Evolutionary conservation across 2,888 invertebrate genomes (phyloP).

Genomic region (Mesoligia furuncula): DNA sequence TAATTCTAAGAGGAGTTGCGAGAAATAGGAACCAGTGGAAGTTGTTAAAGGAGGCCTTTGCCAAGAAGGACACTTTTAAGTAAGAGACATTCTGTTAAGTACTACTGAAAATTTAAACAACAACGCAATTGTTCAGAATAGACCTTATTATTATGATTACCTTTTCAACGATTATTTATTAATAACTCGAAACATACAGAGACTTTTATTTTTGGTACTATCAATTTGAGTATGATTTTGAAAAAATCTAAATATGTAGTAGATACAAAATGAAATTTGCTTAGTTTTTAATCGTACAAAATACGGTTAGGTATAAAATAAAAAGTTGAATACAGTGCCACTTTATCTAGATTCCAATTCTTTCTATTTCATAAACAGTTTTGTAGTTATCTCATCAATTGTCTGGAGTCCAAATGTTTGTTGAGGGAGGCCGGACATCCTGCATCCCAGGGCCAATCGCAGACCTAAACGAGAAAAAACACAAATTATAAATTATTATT

Average conservation of each 20-base stretch:
- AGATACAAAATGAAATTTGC: conserved; percentile 22
- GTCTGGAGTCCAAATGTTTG: conserved; percentile 62
- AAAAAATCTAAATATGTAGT: conserved; percentile 14
- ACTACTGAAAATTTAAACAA: too few relatives aligned
- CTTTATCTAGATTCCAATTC: conserved; percentile 22
- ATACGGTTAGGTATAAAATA: conserved; percentile 47
- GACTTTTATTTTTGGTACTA: background rate
- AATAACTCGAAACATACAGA: background rate
- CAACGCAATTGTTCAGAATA: too few relatives aligned
- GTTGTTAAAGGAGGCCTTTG: too few relatives aligned
- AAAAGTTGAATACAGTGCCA: conserved; percentile 33
- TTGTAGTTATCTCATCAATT: conserved; percentile 27
- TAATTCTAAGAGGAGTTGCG: background rate
- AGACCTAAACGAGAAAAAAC: conserved; percentile 71
- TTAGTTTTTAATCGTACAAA: conserved; percentile 48
- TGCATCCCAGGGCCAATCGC: conserved; percentile 76
- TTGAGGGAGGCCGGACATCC: conserved; percentile 73
- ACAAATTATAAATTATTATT: conserved; percentile 14
- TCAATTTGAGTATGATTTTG: background rate
- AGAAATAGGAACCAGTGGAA: background rate
- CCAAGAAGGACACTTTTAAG: too few relatives aligned
- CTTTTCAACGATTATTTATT: background rate
- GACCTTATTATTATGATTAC: background rate
- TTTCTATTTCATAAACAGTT: conserved; percentile 5
- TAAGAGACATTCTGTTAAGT: background rate